phyloP scores from a whole-genome alignment of 2,888 invertebrate genomes.

The Amphipyra berbera region DNA sequence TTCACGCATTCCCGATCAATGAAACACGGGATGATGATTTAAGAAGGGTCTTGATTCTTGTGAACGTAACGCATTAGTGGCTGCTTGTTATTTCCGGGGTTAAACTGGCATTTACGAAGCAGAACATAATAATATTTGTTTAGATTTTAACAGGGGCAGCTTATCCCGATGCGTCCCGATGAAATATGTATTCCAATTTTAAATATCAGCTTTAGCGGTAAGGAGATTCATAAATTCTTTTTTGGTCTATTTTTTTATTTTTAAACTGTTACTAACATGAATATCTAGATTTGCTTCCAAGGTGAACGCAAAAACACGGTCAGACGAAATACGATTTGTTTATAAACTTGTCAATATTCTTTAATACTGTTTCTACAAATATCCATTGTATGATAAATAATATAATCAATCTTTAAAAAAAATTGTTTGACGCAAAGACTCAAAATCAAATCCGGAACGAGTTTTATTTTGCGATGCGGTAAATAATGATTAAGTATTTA shows the following conservation, averaged over 20 bases:
- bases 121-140: slow-evolving; percentile 47
- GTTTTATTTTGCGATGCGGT: too few relatives aligned
- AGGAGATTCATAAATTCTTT: neutral
- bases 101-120: slow-evolving; percentile 45
- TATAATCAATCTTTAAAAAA: too few relatives aligned
- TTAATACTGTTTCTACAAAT: slow-evolving; percentile 1
- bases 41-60: slow-evolving; percentile 35
- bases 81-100: slow-evolving; percentile 56
- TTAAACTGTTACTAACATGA: neutral
- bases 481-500: too few relatives aligned
- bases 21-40: slow-evolving; percentile 63
- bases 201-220: slow-evolving; percentile 2
- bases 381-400: neutral
- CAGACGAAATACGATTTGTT: slow-evolving; percentile 19
- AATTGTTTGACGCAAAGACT: too few relatives aligned
- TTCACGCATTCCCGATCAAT: slow-evolving; percentile 70
- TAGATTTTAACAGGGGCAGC: slow-evolving; percentile 40
- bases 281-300: slow-evolving; percentile 15
- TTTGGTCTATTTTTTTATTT: neutral
- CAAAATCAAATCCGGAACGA: too few relatives aligned
- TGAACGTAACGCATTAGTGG: slow-evolving; percentile 53
- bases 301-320: slow-evolving; percentile 22
- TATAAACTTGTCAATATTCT: slow-evolving; percentile 15
- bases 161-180: slow-evolving; percentile 17
- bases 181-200: slow-evolving; percentile 12